phyloP scores from a whole-genome alignment of 2,888 invertebrate species.

The Perizoma flavofasciatum region DNA sequence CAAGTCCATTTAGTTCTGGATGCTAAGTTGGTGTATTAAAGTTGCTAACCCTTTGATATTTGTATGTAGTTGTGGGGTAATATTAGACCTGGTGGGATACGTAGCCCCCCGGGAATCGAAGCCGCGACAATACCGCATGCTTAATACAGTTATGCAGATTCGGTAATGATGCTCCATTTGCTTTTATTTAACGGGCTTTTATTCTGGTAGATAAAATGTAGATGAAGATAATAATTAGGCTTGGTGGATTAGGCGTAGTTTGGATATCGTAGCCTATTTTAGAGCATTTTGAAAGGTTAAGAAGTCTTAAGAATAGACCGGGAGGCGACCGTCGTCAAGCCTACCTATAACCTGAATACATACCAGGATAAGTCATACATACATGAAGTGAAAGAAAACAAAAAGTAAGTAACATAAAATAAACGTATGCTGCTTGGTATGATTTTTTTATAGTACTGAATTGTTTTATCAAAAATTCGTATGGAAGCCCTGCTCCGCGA shows the following conservation, averaged over 20 bases:
- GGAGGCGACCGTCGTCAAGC: too few relatives aligned
- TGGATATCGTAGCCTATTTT: neutral
- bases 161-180: conserved; percentile 63
- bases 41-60: conserved; percentile 18
- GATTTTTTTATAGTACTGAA: too few relatives aligned
- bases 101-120: conserved; percentile 57
- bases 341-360: too few relatives aligned
- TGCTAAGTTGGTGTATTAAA: conserved; percentile 5
- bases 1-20: conserved; percentile 24
- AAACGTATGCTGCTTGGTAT: too few relatives aligned
- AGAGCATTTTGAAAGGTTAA: too few relatives aligned
- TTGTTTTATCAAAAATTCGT: neutral
- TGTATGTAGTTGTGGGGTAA: conserved; percentile 26
- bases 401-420: too few relatives aligned
- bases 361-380: too few relatives aligned
- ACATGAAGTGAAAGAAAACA: too few relatives aligned
- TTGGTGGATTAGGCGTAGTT: conserved; percentile 32
- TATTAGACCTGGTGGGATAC: conserved; percentile 22
- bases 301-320: too few relatives aligned
- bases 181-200: conserved; percentile 41
- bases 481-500: conserved; percentile 1
- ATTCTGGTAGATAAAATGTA: conserved; percentile 40
- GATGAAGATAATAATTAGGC: conserved; percentile 39
- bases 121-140: conserved; percentile 64
- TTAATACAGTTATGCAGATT: conserved; percentile 78